Evolutionary conservation across 1,140 invertebrate genomes (phyloP), one percentile per base, ranked within the genome.

Genomic region (Drosophila subobscura): DNA sequence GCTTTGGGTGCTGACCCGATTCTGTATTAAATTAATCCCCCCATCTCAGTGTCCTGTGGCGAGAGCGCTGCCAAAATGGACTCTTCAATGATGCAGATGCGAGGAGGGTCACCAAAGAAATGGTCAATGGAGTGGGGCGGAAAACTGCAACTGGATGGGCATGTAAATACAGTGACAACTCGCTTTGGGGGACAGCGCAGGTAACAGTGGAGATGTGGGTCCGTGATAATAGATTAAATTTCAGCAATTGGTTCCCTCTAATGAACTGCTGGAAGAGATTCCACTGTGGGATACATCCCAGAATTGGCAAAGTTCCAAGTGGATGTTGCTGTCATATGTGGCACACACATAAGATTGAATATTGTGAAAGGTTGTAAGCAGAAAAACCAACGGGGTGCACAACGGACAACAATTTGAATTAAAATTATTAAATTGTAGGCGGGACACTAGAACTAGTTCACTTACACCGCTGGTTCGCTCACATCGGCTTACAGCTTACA

Each of bases 1-100:
- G 59, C 58, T 64, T 60, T 71, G 67, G 71, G 57, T 73, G 65
- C 45, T 81, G 78, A 86, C 74, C 83, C 60, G 78, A 80, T 88
- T 88, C 52, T 46, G 59, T 71, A 70, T 70, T 70, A 70, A 70
- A 68, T 70, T 52, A 70, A 70, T 70, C 64, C 66, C 16, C 16
- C 66, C 33, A 68, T 72, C 61, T 33, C 37, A 46, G 29, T 29
- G 55, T 25, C n/a, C 33, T 22, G 47, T 44, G 37, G 14, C 10
- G 44, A 41, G 52, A 40, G 33, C 10, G 44, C 25, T 22, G 46
- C 33, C 22, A 23, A 41, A 47, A 50, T 59, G 45, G 50, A 42
- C 40, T 27, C 55, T 49, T 57, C 58, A 64, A 73, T 73, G 73
- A 56, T 73, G 53, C 29, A 46, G 58, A 25, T n/a, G 27, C 71